Evolutionary conservation across 2,113 vertebrate species (phyloP).

Genomic region (Halichoerus grypus): DNA sequence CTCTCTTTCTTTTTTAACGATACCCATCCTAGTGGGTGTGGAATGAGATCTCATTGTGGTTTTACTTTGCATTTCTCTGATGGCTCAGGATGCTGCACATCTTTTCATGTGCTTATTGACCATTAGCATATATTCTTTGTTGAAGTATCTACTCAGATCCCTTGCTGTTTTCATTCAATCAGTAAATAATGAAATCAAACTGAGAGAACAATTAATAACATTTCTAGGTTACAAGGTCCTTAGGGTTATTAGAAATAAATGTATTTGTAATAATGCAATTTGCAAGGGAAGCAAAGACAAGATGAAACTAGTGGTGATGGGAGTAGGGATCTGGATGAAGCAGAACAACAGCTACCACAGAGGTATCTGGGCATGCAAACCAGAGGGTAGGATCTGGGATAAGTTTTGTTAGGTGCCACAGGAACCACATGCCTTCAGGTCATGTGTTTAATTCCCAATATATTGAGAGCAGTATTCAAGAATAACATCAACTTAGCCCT

Average conservation of each 20-base stretch:
- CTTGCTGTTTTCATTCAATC: neutral
- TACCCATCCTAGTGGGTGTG: neutral
- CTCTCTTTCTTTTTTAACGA: neutral
- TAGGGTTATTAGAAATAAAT: slow-evolving; percentile 45
- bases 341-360: neutral
- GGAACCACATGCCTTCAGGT: neutral
- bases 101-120: neutral
- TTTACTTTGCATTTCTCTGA: neutral
- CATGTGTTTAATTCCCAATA: neutral
- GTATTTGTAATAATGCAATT: neutral
- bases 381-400: neutral
- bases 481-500: neutral
- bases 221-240: neutral
- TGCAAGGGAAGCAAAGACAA: slow-evolving; percentile 6
- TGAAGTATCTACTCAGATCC: neutral
- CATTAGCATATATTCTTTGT: neutral
- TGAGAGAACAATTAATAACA: neutral
- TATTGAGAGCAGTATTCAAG: neutral
- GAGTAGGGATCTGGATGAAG: neutral
- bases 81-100: neutral
- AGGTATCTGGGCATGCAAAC: neutral
- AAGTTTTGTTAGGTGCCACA: neutral
- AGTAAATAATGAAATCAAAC: neutral
- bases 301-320: neutral
- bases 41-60: neutral